These are phyloP conservation scores for Phrynocephalus forsythii DNA, from an alignment of 2,797 vertebrate genomes.

Conservation along the genomic window DNA sequence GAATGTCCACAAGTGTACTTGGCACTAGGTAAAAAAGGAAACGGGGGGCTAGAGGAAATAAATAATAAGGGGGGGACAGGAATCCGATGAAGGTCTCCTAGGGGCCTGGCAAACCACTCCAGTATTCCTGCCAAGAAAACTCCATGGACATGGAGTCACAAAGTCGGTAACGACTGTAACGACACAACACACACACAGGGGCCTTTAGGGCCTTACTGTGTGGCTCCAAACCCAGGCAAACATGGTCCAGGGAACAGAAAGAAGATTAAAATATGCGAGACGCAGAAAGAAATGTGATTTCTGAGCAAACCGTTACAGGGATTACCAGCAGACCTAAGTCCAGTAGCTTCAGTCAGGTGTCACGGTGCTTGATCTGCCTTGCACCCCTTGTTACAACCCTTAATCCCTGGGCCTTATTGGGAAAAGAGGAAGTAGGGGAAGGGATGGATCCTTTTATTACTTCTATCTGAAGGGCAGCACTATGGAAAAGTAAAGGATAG, in stretches of 20 bases:
- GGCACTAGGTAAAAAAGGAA: background rate
- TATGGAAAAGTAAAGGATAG: background rate
- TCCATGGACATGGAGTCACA: too few relatives aligned
- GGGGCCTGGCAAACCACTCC: background rate
- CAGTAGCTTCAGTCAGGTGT: background rate
- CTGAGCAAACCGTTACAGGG: background rate
- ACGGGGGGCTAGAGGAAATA: too few relatives aligned
- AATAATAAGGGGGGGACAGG: background rate
- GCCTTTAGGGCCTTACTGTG: background rate
- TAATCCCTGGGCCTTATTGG: background rate
- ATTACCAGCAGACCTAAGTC: background rate
- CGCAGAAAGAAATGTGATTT: too few relatives aligned
- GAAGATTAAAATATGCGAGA: background rate
- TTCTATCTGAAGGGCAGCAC: background rate
- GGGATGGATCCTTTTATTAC: background rate
- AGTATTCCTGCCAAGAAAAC: too few relatives aligned
- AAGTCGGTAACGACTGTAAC: too few relatives aligned
- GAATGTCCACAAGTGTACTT: conserved; percentile 29
- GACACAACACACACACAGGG: background rate
- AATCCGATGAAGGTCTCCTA: background rate
- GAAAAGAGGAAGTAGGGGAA: background rate
- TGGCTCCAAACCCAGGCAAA: background rate
- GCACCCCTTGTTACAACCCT: background rate
- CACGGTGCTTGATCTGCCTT: background rate
- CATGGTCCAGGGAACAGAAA: background rate